Evolutionary conservation across 2,888 invertebrate genomes (phyloP), one percentile per base, ranked within the genome.

Genomic region (Pasiphila rectangulata): DNA sequence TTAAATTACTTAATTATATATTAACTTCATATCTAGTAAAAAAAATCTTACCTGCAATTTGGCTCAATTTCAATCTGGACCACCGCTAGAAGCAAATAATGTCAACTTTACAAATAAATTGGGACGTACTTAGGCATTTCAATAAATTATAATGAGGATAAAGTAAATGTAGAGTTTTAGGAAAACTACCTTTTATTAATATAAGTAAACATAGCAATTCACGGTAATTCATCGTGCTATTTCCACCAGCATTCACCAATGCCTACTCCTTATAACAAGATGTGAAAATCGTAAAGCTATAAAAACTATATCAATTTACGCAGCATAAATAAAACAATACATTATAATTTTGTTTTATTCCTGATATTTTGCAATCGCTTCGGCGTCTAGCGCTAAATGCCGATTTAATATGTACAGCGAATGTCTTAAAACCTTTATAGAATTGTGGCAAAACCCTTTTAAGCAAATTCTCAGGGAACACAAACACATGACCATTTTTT

Each of bases 401-500:
- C 1, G 59, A 59, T 47, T 50, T 72, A 16, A 88, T 85, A 37
- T 78, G 72, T 1, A 39, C 17, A 1, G 62, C 80, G 42, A 86
- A 83, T 3, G 53, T 65, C 56, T 57, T 75, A 48, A 88, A 88
- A 0, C 87, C 88, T 63, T 78, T 78, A 35, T 79, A 87, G 45
- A 79, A 79, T 41, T 79, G 75, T 17, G 88, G 85, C 27, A 88
- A 38, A 0, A 71, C 69, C 6, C 15, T 55, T 0, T 54, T 61
- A 0, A 89, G 61, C 0, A 70, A 61, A 1, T 52, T 21, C 51
- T 80, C 91, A 0, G 96, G 96, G 54, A 93, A 88, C 0, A 93
- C 67, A 67, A 96, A 96, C 5, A 95, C 83, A 9, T 61, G 63
- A 1, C 87, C 89, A 17, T 90, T 84, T 0, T 92, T 92, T 10